Evolutionary conservation across 2,113 vertebrate species (phyloP), one percentile per base, ranked within the genome.

Genomic region (Sapajus apella): DNA sequence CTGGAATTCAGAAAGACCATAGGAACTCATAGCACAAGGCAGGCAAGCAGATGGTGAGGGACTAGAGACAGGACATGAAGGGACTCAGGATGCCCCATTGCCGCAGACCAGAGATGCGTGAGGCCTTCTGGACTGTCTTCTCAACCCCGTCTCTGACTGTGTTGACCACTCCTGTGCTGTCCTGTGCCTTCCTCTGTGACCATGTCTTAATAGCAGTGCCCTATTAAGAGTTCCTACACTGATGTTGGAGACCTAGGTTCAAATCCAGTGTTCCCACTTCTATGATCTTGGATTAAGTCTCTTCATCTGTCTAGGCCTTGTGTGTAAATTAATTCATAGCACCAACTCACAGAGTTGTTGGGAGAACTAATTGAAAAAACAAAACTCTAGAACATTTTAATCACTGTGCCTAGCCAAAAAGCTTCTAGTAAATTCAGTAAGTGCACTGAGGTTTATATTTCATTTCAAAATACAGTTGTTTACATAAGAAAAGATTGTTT

Each of bases 401-500:
- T 86, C 52, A 76, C 18, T 66, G 25, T 66, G 16, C 58, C 79
- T 90, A 10, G 30, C 66, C 61, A 70, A 79, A 23, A 92, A 80
- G 47, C 61, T 95, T 94, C 79, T 23, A 20, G 47, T 68, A 82
- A 85, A n/a, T 73, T 94, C 70, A 16, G 10, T 83, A 87, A 86
- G 90, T 94, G 73, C 81, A 56, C 47, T 83, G 52, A 80, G 61
- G 23, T 80, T 94, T 89, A 40, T 37, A 61, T 95, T 95, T 95
- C 40, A 43, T 94, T 93, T 98, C 55, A 37, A 73, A 96, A 68
- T 81, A 66, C 3, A 81, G 37, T 87, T 82, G 64, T 95, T 97
- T 96, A 87, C 75, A 52, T 90, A 94, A 94, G 93, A 91, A 94
- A 96, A 87, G 87, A 73, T 2, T 37, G 7, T 58, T 96, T 95